These are phyloP conservation scores for Brachyrhaphis roseni DNA, from an alignment of 2,797 vertebrate genomes.

Conservation along the genomic window DNA sequence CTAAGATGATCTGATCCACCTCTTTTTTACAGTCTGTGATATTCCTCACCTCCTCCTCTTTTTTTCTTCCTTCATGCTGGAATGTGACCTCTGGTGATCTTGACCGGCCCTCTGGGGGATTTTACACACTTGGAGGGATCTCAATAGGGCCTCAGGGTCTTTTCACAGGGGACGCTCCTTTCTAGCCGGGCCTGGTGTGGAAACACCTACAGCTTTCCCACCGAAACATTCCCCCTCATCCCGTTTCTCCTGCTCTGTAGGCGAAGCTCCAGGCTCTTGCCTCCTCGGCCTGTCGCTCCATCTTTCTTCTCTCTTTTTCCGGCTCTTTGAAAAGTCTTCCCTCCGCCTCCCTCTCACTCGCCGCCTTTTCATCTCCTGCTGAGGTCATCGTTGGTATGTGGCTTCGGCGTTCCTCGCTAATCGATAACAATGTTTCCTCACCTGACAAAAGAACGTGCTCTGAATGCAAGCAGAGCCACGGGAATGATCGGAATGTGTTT, in stretches of 20 bases:
- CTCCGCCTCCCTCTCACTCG: slow-evolving; percentile 11
- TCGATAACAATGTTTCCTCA: slow-evolving; percentile 65
- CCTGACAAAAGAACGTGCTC: slow-evolving; percentile 52
- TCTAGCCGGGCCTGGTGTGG: slow-evolving; percentile 32
- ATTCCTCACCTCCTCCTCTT: slow-evolving; percentile 56
- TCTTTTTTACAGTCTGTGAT: slow-evolving; percentile 32
- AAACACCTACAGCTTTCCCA: slow-evolving; percentile 46
- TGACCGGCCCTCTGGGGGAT: slow-evolving; percentile 76
- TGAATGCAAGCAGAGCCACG: slow-evolving; percentile 21
- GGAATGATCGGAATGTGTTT: slow-evolving; percentile 59
- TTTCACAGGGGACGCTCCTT: slow-evolving; percentile 64
- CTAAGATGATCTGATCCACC: not conserved
- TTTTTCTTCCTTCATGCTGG: slow-evolving; percentile 57
- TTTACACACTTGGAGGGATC: slow-evolving; percentile 80
- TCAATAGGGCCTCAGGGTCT: slow-evolving; percentile 73
- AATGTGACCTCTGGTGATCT: slow-evolving; percentile 83
- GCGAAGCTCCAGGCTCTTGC: not conserved
- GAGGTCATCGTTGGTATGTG: slow-evolving; percentile 65
- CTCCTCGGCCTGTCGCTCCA: not conserved
- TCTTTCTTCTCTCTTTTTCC: not conserved
- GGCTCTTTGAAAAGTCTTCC: slow-evolving; percentile 60
- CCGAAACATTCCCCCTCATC: not conserved
- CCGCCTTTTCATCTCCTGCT: slow-evolving; percentile 41
- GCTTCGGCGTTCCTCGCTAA: slow-evolving; percentile 58
- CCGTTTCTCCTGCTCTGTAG: not conserved